Base-by-base conservation (phyloP, 1,140 invertebrate genomes). In the Dreissena rostriformis region DNA sequence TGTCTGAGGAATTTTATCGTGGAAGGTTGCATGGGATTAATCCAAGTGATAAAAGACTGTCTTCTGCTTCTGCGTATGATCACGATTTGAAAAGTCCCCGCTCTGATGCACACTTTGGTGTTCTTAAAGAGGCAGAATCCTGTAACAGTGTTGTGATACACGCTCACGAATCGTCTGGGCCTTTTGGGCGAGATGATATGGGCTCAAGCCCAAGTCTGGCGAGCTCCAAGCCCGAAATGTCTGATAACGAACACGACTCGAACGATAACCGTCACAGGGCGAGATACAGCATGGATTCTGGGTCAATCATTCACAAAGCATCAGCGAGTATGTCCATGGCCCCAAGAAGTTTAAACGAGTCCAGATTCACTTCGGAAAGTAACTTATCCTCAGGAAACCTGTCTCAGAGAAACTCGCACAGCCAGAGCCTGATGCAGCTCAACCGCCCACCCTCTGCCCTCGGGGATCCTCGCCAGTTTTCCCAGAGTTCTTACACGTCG, bases 1-100 rank as follows among this genome's bases (percentile, higher is more conserved):
- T 97, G 96, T 92, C 91, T 19, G 89, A 90, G 57, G 92, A 91
- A 85, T 90, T 89, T 79, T 91, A 91, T 77, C 77, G 86, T 68
- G 86, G 86, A 68, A 87, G 74, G 70, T 61, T 89, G 28, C 22
- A 75, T 61, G 72, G 80, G 12, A 51, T 26, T 78, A 29, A 66
- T 76, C 53, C 49, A 28, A 52, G 39, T 55, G 87, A 92, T n/a
- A 91, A 90, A 78, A 63, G 88, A 7, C 80, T 88, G 61, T 88
- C 89, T 0, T 90, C 89, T 28, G 83, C 79, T 24, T 91, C 91
- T 51, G 88, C 90, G 51, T 85, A 89, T 68, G 87, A 88, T 15
- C 73, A 78, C 76, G 88, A 88, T 22, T 77, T 87, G 17, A 82
- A 85, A 26, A 90, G 88, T 76, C 74, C 84, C 0, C 77, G 84